These are phyloP conservation scores for Mobula hypostoma DNA, from an alignment of 2,113 vertebrate genomes.

Conservation along the genomic window DNA sequence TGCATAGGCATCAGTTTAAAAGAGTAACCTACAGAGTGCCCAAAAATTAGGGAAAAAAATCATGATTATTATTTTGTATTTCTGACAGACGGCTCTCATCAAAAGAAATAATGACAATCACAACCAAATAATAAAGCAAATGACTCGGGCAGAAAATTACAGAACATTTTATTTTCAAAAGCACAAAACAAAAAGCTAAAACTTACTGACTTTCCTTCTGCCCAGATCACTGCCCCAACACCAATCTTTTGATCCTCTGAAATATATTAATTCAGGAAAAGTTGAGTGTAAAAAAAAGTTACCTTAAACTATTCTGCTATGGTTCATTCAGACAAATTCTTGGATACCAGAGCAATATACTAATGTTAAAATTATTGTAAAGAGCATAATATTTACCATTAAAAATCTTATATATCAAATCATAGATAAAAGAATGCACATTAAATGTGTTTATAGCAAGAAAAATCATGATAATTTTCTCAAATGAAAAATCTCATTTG, in stretches of 20 bases:
- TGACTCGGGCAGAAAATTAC: background rate
- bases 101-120: background rate
- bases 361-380: background rate
- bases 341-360: background rate
- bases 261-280: conserved; percentile 46
- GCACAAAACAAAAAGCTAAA: conserved; percentile 26
- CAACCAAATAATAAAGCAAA: background rate
- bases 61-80: background rate
- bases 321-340: background rate
- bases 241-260: conserved; percentile 93
- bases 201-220: conserved; percentile 76
- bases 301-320: background rate
- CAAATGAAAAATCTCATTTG: background rate
- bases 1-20: background rate
- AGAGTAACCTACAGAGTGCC: background rate
- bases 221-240: conserved; percentile 91
- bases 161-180: background rate
- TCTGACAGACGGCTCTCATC: background rate
- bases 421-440: background rate
- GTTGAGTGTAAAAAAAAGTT: background rate
- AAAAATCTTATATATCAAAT: background rate
- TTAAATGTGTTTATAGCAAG: background rate
- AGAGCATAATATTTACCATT: background rate
- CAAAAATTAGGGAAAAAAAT: background rate
- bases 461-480: background rate